These are phyloP conservation scores for Dinocampus coccinellae DNA, from an alignment of 2,888 invertebrate species.

Conservation along the genomic window DNA sequence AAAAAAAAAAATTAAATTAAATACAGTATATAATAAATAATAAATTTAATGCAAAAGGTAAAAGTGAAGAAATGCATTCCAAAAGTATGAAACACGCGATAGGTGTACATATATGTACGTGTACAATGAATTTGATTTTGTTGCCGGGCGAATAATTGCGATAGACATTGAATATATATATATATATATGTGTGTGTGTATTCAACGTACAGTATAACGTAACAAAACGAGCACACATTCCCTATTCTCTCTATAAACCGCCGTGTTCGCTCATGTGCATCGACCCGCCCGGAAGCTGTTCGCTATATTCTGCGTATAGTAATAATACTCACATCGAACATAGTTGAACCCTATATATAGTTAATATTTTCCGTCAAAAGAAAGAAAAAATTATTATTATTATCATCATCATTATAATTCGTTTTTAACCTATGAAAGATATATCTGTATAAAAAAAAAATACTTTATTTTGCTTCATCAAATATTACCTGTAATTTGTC, in stretches of 20 bases:
- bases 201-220: slow-evolving; percentile 15
- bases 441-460: too few species aligned
- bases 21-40: slow-evolving; percentile 4
- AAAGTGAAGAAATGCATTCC: slow-evolving; percentile 20
- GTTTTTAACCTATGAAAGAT: too few species aligned
- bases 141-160: slow-evolving; percentile 27
- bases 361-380: not conserved
- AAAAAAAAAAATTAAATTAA: not conserved
- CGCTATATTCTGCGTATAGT: slow-evolving; percentile 40
- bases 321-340: not conserved
- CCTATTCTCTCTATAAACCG: slow-evolving; percentile 36
- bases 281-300: slow-evolving; percentile 59
- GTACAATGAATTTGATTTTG: slow-evolving; percentile 2
- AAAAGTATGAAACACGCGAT: slow-evolving; percentile 11
- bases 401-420: too few species aligned
- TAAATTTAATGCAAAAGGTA: slow-evolving; percentile 17
- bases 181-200: slow-evolving; percentile 19
- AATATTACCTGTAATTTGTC: not conserved
- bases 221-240: slow-evolving; percentile 27
- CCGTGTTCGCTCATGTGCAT: slow-evolving; percentile 59
- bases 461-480: not conserved
- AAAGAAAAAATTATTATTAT: too few species aligned
- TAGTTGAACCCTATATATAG: not conserved
- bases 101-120: not conserved
- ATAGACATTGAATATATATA: slow-evolving; percentile 11